Evolutionary conservation across 2,888 invertebrate genomes (phyloP).

Genomic region (Acheta domesticus): DNA sequence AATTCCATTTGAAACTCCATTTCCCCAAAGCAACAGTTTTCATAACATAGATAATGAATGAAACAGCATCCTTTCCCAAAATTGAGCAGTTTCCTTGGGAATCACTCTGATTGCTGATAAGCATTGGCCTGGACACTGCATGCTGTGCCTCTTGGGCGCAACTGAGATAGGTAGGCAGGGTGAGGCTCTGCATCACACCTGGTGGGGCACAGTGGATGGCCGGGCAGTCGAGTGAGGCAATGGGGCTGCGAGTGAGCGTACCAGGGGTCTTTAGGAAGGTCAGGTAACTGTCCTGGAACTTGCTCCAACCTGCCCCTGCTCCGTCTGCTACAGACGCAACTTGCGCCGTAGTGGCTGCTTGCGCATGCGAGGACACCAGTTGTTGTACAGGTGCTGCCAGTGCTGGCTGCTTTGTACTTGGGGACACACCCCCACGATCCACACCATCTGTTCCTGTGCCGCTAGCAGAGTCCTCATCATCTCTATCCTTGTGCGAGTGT

Average conservation of each 20-base stretch:
- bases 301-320: constrained; percentile 52
- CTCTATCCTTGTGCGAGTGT: constrained; percentile 69
- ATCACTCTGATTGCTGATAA: too few species aligned
- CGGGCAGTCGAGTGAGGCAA: constrained; percentile 34
- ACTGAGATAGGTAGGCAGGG: constrained; percentile 26
- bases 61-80: too few species aligned
- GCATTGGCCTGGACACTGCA: neutral
- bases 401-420: constrained; percentile 20
- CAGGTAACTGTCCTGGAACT: constrained; percentile 57
- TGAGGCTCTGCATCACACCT: constrained; percentile 48
- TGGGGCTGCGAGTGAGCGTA: constrained; percentile 41
- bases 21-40: too few species aligned
- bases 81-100: too few species aligned
- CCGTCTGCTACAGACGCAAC: constrained; percentile 33
- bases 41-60: too few species aligned
- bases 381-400: constrained; percentile 19
- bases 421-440: constrained; percentile 33
- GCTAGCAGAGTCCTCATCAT: constrained; percentile 41
- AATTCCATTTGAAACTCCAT: too few species aligned
- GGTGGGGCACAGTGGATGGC: constrained; percentile 35
- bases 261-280: constrained; percentile 46
- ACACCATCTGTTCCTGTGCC: constrained; percentile 5
- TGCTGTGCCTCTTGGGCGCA: constrained; percentile 29
- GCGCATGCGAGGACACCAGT: neutral
- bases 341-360: constrained; percentile 23